Conservation (phyloP, 2,888 invertebrate species). For the Lacanobia wlatinum region DNA sequence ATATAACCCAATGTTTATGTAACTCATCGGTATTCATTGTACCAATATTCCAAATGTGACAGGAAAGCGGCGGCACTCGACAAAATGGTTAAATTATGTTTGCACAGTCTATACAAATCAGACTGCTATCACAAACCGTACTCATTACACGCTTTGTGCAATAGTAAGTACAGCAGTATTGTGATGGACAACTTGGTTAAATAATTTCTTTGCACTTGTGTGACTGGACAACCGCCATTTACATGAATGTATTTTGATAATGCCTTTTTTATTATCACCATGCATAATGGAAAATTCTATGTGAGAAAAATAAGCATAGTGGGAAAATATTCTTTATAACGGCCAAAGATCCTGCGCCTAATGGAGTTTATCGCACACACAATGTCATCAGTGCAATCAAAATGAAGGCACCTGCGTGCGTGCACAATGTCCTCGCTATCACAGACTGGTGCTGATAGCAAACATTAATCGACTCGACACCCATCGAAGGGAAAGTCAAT, state of each 20-base stretch:
- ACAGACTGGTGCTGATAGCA: constrained; percentile 44
- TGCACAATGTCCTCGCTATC: constrained; percentile 35
- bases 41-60: constrained; percentile 44
- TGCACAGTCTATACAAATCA: constrained; percentile 34
- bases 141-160: constrained; percentile 31
- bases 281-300: neutral
- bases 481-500: constrained; percentile 81
- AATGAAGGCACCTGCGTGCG: constrained; percentile 36
- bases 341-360: neutral
- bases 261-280: constrained; percentile 7
- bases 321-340: neutral
- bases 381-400: constrained; percentile 38
- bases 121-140: constrained; percentile 37
- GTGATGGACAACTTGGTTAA: constrained; percentile 29
- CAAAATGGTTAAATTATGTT: constrained; percentile 43
- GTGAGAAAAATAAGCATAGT: neutral
- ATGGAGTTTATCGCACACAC: constrained; percentile 36
- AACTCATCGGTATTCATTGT: constrained; percentile 38
- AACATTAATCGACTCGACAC: constrained; percentile 57
- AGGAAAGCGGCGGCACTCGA: constrained; percentile 26
- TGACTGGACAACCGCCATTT: constrained; percentile 12
- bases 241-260: constrained; percentile 24
- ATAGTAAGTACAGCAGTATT: constrained; percentile 29
- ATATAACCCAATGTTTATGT: constrained; percentile 18
- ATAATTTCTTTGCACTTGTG: constrained; percentile 34